Evolutionary conservation across 2,888 invertebrate genomes (phyloP).

Genomic region (Cryptocephalus moraei): DNA sequence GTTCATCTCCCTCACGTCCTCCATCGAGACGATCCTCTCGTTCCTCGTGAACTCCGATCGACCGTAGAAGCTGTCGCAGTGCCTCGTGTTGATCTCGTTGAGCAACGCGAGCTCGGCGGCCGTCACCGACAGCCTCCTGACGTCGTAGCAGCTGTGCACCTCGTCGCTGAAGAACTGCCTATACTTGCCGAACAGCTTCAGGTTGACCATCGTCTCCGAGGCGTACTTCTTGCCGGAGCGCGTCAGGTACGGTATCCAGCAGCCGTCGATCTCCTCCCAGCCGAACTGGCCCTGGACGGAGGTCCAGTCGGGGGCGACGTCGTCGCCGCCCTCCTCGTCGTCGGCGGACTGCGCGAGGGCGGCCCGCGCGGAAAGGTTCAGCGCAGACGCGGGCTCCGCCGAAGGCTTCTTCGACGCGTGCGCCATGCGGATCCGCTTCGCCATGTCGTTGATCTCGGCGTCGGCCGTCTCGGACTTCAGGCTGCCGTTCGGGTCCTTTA

Average conservation of each 20-base stretch:
- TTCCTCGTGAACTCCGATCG: constrained; percentile 1
- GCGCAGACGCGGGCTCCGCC: neutral
- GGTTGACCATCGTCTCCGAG: constrained; percentile 4
- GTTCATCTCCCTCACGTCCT: constrained; percentile 3
- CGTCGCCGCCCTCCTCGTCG: too few relatives aligned
- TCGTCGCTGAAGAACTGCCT: constrained; percentile 4
- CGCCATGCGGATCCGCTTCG: neutral
- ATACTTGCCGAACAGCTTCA: constrained; percentile 1
- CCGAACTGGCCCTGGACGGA: constrained; percentile 9
- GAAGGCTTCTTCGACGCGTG: neutral
- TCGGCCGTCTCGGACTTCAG: neutral
- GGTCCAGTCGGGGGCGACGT: constrained; percentile 1
- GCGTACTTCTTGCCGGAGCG: constrained; percentile 5
- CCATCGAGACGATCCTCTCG: constrained; percentile 2
- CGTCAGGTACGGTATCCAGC: constrained; percentile 5
- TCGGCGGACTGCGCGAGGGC: neutral
- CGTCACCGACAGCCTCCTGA: constrained; percentile 1
- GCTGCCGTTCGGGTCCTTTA: neutral
- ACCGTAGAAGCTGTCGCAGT: constrained; percentile 7
- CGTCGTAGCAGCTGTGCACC: constrained; percentile 3
- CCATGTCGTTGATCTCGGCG: neutral
- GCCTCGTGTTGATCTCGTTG: constrained; percentile 9
- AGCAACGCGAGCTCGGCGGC: constrained; percentile 5
- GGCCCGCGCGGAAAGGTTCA: neutral
- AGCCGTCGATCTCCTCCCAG: constrained; percentile 4